Percentiles rank a stretch among this genome's conserved stretches.
Conservation (phyloP, 2,888 invertebrate species). For the Conus canariensis region DNA sequence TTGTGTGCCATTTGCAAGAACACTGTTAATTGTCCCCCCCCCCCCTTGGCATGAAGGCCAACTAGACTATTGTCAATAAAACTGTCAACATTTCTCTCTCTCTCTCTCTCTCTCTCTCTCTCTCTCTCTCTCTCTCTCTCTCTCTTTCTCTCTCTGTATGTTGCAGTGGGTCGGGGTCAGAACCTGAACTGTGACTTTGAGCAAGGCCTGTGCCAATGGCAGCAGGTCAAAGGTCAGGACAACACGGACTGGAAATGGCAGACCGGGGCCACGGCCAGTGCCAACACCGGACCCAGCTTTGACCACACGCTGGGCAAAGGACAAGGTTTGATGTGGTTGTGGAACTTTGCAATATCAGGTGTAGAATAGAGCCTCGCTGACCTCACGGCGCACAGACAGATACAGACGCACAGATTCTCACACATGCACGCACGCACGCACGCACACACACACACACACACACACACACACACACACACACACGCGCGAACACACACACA, state of each 20-base stretch:
- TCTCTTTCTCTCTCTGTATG: background rate
- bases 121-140: too few relatives aligned
- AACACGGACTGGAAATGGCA: slow-evolving; percentile 70
- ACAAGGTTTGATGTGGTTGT: slow-evolving; percentile 27
- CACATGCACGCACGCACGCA: too few relatives aligned
- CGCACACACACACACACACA: too few relatives aligned
- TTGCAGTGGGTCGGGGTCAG: slow-evolving; percentile 60
- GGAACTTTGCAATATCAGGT: background rate
- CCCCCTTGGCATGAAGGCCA: too few relatives aligned
- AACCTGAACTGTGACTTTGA: slow-evolving; percentile 70
- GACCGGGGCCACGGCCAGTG: slow-evolving; percentile 58
- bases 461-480: background rate
- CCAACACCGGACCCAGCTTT: slow-evolving; percentile 62
- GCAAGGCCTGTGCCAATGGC: slow-evolving; percentile 63
- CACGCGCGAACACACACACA: background rate
- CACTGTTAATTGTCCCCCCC: too few relatives aligned
- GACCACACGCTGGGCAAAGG: slow-evolving; percentile 69
- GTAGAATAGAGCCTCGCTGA: too few relatives aligned
- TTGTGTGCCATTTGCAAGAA: too few relatives aligned
- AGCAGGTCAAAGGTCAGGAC: slow-evolving; percentile 60
- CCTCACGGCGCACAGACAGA: too few relatives aligned
- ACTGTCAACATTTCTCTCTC: too few relatives aligned
- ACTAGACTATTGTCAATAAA: too few relatives aligned
- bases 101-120: too few relatives aligned
- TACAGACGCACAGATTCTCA: too few relatives aligned